Percentiles rank a stretch among this genome's conserved stretches.
These are phyloP conservation scores for Lithophane leautieri DNA, from an alignment of 2,888 invertebrate species.

Conservation along the genomic window DNA sequence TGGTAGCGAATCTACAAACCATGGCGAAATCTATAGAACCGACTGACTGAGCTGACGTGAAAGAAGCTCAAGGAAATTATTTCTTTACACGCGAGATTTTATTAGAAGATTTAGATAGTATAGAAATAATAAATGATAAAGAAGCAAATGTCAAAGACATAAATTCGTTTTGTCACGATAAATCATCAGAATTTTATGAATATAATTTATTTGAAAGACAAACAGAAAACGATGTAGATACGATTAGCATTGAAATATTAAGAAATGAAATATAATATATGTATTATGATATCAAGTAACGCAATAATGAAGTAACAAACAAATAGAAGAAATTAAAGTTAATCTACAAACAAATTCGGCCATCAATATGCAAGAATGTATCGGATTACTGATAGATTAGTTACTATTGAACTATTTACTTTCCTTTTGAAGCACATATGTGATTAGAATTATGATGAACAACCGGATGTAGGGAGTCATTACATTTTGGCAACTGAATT, in stretches of 20 bases:
- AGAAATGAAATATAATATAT: not conserved
- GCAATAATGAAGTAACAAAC: conserved; percentile 4
- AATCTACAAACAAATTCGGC: conserved; percentile 31
- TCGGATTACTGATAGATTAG: conserved; percentile 43
- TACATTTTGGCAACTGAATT: conserved; percentile 47
- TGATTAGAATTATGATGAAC: conserved; percentile 25
- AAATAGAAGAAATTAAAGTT: conserved; percentile 25
- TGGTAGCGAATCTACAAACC: conserved; percentile 34
- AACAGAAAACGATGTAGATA: not conserved
- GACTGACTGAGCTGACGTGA: not conserved
- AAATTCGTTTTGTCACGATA: not conserved
- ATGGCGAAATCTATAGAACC: conserved; percentile 2
- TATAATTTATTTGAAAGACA: conserved; percentile 14
- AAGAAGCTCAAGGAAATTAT: conserved; percentile 11
- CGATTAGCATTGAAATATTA: conserved; percentile 1
- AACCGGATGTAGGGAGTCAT: conserved; percentile 34
- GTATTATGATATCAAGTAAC: conserved; percentile 1
- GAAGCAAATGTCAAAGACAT: conserved; percentile 19
- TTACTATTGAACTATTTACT: conserved; percentile 46
- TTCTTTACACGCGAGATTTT: conserved; percentile 23
- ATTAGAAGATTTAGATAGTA: conserved; percentile 9
- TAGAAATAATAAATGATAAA: conserved; percentile 15
- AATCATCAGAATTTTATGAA: conserved; percentile 1
- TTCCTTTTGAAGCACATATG: conserved; percentile 33
- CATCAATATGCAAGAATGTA: conserved; percentile 45